Evolutionary conservation across 1,140 invertebrate species (phyloP).

Genomic region (Drosophila navojoa): DNA sequence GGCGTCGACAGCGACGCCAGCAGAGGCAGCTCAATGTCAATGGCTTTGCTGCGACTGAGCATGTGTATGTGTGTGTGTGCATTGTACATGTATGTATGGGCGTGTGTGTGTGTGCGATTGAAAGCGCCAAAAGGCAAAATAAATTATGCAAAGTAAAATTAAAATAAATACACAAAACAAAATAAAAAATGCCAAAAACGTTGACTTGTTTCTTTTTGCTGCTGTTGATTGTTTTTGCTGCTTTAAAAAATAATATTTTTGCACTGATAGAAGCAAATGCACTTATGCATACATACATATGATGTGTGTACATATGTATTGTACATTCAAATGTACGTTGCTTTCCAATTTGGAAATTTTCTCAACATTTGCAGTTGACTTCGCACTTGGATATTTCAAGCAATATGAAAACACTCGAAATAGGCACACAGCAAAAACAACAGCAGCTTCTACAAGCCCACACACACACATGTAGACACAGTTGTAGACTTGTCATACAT

Average conservation of each 20-base stretch:
- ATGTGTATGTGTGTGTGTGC: too few species aligned
- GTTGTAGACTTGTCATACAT: background rate
- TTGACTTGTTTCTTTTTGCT: constrained; percentile 37
- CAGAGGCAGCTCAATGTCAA: constrained; percentile 77
- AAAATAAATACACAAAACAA: constrained; percentile 33
- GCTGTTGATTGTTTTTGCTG: constrained; percentile 15
- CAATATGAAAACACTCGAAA: background rate
- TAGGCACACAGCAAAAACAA: background rate
- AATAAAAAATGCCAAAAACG: constrained; percentile 48
- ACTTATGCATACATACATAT: background rate
- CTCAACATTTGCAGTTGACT: background rate
- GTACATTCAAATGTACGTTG: background rate
- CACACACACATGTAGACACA: background rate
- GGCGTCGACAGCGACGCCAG: constrained; percentile 24
- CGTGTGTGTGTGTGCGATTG: constrained; percentile 12
- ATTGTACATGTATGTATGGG: too few species aligned
- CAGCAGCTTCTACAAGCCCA: background rate
- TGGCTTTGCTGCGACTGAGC: constrained; percentile 48
- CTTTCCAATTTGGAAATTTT: constrained; percentile 1
- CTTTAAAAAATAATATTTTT: constrained; percentile 2
- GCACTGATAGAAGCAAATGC: background rate
- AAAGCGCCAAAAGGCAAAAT: constrained; percentile 41
- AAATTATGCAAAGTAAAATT: constrained; percentile 57
- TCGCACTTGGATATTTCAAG: constrained; percentile 6
- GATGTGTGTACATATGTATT: background rate